phyloP scores from a whole-genome alignment of 2,888 invertebrate species.

The Clivina fossor region DNA sequence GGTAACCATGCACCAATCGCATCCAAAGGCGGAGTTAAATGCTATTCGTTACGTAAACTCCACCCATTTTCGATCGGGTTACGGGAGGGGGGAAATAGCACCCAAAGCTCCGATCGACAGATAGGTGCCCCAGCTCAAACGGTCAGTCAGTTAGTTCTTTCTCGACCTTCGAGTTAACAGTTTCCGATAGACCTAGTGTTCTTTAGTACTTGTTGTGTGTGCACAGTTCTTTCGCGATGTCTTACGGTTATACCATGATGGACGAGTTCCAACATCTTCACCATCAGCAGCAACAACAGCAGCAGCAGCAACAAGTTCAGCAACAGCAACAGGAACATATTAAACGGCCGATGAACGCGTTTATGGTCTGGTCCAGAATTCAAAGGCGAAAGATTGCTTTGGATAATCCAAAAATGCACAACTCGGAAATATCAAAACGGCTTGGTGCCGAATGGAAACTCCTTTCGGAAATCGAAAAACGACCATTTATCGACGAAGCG shows the following conservation, averaged over 20 bases:
- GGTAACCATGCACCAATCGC: constrained; percentile 19
- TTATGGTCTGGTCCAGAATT: constrained; percentile 95
- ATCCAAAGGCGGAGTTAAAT: constrained; percentile 18
- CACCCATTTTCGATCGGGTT: constrained; percentile 9
- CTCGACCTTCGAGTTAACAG: constrained; percentile 15
- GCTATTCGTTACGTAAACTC: constrained; percentile 13
- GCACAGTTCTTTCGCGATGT: constrained; percentile 36
- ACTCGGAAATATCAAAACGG: constrained; percentile 86
- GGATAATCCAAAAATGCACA: constrained; percentile 93
- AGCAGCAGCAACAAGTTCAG: constrained; percentile 28
- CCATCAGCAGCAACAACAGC: constrained; percentile 38
- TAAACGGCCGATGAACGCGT: constrained; percentile 97
- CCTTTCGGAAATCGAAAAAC: constrained; percentile 81
- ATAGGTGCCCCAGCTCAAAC: neutral
- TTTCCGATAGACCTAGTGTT: constrained; percentile 13
- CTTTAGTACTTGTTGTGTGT: neutral
- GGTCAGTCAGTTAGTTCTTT: constrained; percentile 18
- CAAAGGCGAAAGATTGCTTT: constrained; percentile 90
- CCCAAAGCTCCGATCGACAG: neutral
- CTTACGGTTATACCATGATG: constrained; percentile 49
- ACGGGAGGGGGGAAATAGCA: constrained; percentile 1
- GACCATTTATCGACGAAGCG: constrained; percentile 94
- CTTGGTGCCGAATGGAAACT: constrained; percentile 94
- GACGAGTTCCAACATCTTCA: constrained; percentile 47
- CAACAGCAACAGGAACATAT: constrained; percentile 70